Evolutionary conservation across 2,113 vertebrate species (phyloP).

Genomic region (Hippocampus guttulatus): DNA sequence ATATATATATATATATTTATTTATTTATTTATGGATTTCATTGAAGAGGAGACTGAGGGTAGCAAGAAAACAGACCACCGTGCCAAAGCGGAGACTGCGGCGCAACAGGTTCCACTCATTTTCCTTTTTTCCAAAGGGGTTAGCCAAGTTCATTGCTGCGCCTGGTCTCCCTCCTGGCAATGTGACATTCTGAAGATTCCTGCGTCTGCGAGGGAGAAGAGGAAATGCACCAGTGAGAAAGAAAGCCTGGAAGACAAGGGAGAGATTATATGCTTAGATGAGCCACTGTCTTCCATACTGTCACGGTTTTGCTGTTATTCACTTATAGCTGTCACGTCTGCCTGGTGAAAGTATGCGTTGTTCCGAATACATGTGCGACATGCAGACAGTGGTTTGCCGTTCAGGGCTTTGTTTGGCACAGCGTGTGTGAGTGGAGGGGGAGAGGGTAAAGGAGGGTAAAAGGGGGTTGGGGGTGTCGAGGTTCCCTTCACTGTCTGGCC

Average conservation of each 20-base stretch:
- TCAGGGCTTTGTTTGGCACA: slow-evolving; percentile 51
- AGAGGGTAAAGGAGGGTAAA: background rate
- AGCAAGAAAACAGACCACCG: background rate
- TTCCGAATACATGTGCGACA: slow-evolving; percentile 44
- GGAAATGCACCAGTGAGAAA: slow-evolving; percentile 30
- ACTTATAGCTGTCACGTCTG: slow-evolving; percentile 57
- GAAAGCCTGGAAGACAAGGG: slow-evolving; percentile 31
- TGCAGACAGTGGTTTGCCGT: slow-evolving; percentile 44
- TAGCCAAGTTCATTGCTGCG: slow-evolving; percentile 24
- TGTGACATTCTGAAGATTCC: slow-evolving; percentile 59
- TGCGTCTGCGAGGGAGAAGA: slow-evolving; percentile 50
- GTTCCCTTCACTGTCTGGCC: slow-evolving; percentile 51
- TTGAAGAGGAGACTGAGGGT: too few relatives aligned
- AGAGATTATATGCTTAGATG: slow-evolving; percentile 39
- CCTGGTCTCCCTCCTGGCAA: slow-evolving; percentile 33
- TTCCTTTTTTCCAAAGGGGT: slow-evolving; percentile 11
- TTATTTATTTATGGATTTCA: too few relatives aligned
- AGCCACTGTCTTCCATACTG: slow-evolving; percentile 44
- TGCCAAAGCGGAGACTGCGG: background rate
- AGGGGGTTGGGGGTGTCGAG: background rate
- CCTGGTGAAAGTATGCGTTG: slow-evolving; percentile 48
- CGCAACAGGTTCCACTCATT: background rate
- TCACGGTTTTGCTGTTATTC: slow-evolving; percentile 53
- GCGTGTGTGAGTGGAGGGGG: slow-evolving; percentile 21
- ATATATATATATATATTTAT: too few relatives aligned